phyloP scores from a whole-genome alignment of 1,140 invertebrate species.

The Calephelis virginiensis region DNA sequence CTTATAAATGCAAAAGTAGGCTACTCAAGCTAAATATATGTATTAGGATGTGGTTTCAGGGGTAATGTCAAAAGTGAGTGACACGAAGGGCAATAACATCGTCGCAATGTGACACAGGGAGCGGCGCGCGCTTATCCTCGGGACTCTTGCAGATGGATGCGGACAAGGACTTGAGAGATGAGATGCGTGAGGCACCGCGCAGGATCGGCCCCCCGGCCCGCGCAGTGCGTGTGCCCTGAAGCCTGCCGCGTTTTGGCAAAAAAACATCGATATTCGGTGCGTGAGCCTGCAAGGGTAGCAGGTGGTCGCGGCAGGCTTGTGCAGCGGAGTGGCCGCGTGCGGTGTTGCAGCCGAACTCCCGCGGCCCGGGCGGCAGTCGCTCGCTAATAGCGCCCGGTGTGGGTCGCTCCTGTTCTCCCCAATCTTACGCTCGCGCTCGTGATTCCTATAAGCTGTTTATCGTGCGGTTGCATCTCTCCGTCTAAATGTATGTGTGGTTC shows the following conservation, averaged over 20 bases:
- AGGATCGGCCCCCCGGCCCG: constrained; percentile 60
- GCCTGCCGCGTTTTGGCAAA: constrained; percentile 43
- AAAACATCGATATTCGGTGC: constrained; percentile 70
- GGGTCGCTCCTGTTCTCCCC: constrained; percentile 46
- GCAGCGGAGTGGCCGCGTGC: constrained; percentile 44
- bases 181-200: constrained; percentile 75
- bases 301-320: constrained; percentile 39
- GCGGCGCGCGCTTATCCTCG: constrained; percentile 34
- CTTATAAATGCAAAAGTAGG: constrained; percentile 9
- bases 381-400: constrained; percentile 61
- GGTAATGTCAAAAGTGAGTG: constrained; percentile 30
- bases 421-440: constrained; percentile 47
- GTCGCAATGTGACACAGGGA: constrained; percentile 30
- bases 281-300: constrained; percentile 54
- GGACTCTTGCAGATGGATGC: constrained; percentile 67
- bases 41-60: constrained; percentile 10
- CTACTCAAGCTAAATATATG: constrained; percentile 1
- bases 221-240: constrained; percentile 58
- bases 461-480: constrained; percentile 19
- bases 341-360: constrained; percentile 50
- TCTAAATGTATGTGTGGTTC: constrained; percentile 51
- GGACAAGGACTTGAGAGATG: constrained; percentile 61
- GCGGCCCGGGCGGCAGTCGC: constrained; percentile 69
- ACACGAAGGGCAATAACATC: constrained; percentile 34
- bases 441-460: constrained; percentile 49